Base-by-base conservation (phyloP, 2,797 vertebrate species). In the Lindbergichthys nudifrons region DNA sequence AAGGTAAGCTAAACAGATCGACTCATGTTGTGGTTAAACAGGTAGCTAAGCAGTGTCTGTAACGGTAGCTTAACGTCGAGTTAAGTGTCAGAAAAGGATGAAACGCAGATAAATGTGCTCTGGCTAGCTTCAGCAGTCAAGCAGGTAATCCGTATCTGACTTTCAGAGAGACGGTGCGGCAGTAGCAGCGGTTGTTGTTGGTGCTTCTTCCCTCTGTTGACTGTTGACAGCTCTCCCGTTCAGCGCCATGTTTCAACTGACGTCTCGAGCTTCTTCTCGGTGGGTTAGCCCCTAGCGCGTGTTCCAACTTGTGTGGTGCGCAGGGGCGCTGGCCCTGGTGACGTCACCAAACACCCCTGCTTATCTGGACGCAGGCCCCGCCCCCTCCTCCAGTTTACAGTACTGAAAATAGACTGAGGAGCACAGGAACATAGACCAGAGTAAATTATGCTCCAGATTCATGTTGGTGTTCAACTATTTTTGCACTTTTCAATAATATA, bases 271-370 rank as follows among this genome's bases (percentile, higher is more conserved):
- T 71, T 3, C 43, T 56, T 19, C 67, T 63, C 71, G 16, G 10
- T 11, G 30, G 39, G 11, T 39, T 70, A 75, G 87, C 42, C 10
- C 16, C 16, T 45, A 5, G 60, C 26, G 90, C 85, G 84, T 91
- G 91, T 41, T 75, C 36, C 46, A 23, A 81, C 72, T 81, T 76
- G 88, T 80, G 80, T 12, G 54, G 16, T n/a, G 75, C 75, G 80
- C 62, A 92, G 90, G 93, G 94, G 94, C 94, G 94, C 94, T 95
- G 94, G 92, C 94, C 78, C 9, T 0, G 0, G 41, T 85, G 84
- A 91, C 90, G 93, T 93, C 92, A 94, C 63, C 23, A 45, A 78
- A 81, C 43, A 26, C 87, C 70, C 5, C 67, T 68, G 86, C 88
- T 58, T 36, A 75, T 65, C 13, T 23, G 56, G 73, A 62, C 41